Conservation (phyloP, 1,140 invertebrate genomes). For the Atta texana region DNA sequence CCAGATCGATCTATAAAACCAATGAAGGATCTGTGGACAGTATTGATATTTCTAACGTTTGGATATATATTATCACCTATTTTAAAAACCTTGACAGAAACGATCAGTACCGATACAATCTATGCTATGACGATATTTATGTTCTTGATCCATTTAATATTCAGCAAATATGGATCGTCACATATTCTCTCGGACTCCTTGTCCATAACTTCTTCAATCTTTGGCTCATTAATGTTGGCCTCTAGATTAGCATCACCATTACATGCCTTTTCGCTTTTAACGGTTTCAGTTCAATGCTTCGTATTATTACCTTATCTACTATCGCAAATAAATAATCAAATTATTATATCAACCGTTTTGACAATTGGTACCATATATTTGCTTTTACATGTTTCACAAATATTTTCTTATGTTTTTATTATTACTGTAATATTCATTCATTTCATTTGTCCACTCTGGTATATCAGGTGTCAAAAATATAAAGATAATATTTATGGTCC, state of each 20-base stretch:
- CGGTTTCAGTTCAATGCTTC: slow-evolving; percentile 94
- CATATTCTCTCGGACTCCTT: slow-evolving; percentile 94
- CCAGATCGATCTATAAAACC: slow-evolving; percentile 80
- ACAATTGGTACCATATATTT: slow-evolving; percentile 84
- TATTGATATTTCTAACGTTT: slow-evolving; percentile 93
- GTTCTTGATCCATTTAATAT: slow-evolving; percentile 95
- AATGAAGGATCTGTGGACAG: slow-evolving; percentile 89
- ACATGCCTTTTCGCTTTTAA: slow-evolving; percentile 95
- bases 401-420: slow-evolving; percentile 88
- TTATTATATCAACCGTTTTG: slow-evolving; percentile 76
- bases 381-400: slow-evolving; percentile 87
- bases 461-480: slow-evolving; percentile 92
- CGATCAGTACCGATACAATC: slow-evolving; percentile 98
- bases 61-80: slow-evolving; percentile 95
- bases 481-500: slow-evolving; percentile 98
- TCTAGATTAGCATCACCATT: slow-evolving; percentile 94
- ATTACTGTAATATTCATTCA: slow-evolving; percentile 89
- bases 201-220: slow-evolving; percentile 96
- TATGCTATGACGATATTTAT: slow-evolving; percentile 96
- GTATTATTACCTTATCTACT: slow-evolving; percentile 95
- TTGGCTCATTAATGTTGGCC: slow-evolving; percentile 97
- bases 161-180: slow-evolving; percentile 96
- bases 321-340: slow-evolving; percentile 75
- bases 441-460: slow-evolving; percentile 92
- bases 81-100: slow-evolving; percentile 97